Evolutionary conservation across 2,888 invertebrate genomes (phyloP).

Genomic region (Lamellibrachia satsuma): DNA sequence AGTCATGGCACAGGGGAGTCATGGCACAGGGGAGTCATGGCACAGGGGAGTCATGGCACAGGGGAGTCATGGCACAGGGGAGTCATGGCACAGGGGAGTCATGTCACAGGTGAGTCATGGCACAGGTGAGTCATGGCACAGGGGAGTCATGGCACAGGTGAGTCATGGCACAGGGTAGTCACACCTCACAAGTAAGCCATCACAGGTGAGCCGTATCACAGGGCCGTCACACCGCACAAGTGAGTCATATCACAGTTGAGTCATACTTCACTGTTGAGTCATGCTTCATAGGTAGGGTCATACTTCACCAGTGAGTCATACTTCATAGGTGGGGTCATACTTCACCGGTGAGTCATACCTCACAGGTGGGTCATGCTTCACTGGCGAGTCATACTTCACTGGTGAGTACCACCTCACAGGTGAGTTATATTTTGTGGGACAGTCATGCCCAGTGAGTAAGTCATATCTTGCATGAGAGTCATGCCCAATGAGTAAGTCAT

Average conservation of each 20-base stretch:
- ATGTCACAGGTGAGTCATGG: background rate
- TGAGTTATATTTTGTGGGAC: background rate
- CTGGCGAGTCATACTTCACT: background rate
- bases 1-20: conserved; percentile 70
- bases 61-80: background rate
- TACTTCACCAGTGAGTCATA: background rate
- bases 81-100: background rate
- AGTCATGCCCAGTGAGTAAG: background rate
- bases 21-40: background rate
- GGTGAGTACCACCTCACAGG: background rate
- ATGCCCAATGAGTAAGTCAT: background rate
- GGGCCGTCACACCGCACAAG: background rate
- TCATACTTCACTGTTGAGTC: background rate
- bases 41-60: background rate
- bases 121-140: background rate
- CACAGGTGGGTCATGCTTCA: background rate
- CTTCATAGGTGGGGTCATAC: background rate
- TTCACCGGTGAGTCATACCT: background rate
- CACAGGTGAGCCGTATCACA: background rate
- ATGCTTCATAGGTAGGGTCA: background rate
- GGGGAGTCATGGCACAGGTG: background rate
- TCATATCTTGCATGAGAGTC: background rate
- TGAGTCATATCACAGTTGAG: background rate
- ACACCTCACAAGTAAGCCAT: background rate
- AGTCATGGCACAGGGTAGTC: background rate